These are phyloP conservation scores for Cinara cedri DNA, from an alignment of 2,888 invertebrate species.

Conservation along the genomic window DNA sequence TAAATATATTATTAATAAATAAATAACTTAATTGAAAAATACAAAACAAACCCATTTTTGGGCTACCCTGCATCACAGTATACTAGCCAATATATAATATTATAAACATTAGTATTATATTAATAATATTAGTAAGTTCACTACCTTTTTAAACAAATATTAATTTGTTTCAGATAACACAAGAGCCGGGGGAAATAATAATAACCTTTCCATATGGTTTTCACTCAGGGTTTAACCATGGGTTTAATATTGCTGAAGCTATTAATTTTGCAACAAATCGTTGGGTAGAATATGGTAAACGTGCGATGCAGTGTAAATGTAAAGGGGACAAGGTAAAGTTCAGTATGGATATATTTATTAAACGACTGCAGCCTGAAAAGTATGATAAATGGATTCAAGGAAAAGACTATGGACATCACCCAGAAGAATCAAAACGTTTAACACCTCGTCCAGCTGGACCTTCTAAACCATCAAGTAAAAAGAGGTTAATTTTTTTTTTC, in stretches of 20 bases:
- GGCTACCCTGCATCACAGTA: too few relatives aligned
- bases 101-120: too few relatives aligned
- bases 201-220: slow-evolving; percentile 99
- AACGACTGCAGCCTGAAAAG: background rate
- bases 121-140: too few relatives aligned
- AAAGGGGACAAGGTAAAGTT: slow-evolving; percentile 95
- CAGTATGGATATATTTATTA: slow-evolving; percentile 79
- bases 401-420: background rate
- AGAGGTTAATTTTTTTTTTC: too few relatives aligned
- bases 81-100: too few relatives aligned
- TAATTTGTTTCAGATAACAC: slow-evolving; percentile 74
- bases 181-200: slow-evolving; percentile 96
- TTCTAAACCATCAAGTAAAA: too few relatives aligned
- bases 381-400: background rate
- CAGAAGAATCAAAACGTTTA: too few relatives aligned
- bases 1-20: too few relatives aligned
- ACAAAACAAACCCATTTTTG: too few relatives aligned
- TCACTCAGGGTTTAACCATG: slow-evolving; percentile 97
- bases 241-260: slow-evolving; percentile 98
- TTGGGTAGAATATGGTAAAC: slow-evolving; percentile 98
- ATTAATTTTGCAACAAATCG: slow-evolving; percentile 97
- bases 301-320: slow-evolving; percentile 85
- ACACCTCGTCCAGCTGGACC: too few relatives aligned
- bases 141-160: too few relatives aligned
- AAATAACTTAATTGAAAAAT: too few relatives aligned